Percentiles rank a stretch among this genome's conserved stretches.
phyloP scores from a whole-genome alignment of 2,888 invertebrate species.

The Epinotia bilunana region DNA sequence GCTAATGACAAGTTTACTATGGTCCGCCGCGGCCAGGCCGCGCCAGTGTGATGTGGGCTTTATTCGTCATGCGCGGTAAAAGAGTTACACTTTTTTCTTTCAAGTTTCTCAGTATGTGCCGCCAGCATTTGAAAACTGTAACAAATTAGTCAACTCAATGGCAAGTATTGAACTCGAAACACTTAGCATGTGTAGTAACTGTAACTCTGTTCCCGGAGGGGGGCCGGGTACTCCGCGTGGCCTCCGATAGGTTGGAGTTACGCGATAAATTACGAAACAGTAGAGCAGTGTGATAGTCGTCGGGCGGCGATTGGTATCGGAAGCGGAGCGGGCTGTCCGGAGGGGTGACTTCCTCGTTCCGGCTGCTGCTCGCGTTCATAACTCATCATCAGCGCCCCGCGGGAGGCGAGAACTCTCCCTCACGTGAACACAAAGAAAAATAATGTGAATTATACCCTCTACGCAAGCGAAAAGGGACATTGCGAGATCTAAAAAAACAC shows the following conservation, averaged over 20 bases:
- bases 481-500: constrained; percentile 57
- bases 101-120: too few relatives aligned
- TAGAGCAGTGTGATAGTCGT: constrained; percentile 61
- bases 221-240: background rate
- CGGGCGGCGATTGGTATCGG: constrained; percentile 79
- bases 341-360: constrained; percentile 77
- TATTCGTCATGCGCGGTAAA: too few relatives aligned
- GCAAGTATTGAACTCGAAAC: background rate
- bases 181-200: constrained; percentile 5
- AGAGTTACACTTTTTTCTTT: too few relatives aligned
- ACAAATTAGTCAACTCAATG: background rate
- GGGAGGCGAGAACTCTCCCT: constrained; percentile 68
- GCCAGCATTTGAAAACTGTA: background rate
- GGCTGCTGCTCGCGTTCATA: constrained; percentile 66
- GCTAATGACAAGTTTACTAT: too few relatives aligned
- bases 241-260: constrained; percentile 48
- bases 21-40: too few relatives aligned
- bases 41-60: too few relatives aligned
- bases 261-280: constrained; percentile 77
- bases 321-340: constrained; percentile 73
- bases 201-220: background rate
- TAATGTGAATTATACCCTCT: constrained; percentile 76
- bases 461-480: constrained; percentile 68
- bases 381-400: constrained; percentile 81
- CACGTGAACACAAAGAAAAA: constrained; percentile 72